Conservation (phyloP, 53 echinoderm and acorn worm genomes). For the Apostichopus leukothele region DNA sequence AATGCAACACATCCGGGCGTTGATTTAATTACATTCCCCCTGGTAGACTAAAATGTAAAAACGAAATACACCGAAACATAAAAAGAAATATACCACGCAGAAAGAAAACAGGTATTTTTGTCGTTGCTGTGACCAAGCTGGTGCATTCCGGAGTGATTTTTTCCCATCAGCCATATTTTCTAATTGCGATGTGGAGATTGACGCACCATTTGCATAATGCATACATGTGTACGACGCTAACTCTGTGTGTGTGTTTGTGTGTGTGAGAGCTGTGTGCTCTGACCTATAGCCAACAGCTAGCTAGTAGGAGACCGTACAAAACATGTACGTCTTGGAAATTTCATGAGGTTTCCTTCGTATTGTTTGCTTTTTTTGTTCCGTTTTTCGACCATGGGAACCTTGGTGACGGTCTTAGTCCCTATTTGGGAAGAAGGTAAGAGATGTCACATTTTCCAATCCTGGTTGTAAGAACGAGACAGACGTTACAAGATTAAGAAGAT, state of each 20-base stretch:
- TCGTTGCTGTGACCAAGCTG: background rate
- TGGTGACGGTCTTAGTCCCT: slow-evolving; percentile 43
- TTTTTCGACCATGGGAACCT: slow-evolving; percentile 40
- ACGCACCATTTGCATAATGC: slow-evolving; percentile 43
- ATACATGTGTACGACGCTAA: slow-evolving; percentile 17
- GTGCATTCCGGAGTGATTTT: slow-evolving; percentile 36
- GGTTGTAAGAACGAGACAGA: background rate
- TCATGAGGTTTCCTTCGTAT: background rate
- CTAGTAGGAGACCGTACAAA: background rate
- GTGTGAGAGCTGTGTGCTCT: background rate
- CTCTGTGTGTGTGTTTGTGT: slow-evolving; percentile 12
- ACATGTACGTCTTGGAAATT: slow-evolving; percentile 24
- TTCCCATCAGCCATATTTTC: slow-evolving; percentile 36
- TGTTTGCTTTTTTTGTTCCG: slow-evolving; percentile 15
- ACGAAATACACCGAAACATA: background rate
- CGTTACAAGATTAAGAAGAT: background rate
- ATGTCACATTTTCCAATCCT: background rate
- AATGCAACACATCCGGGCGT: background rate
- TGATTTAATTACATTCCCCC: slow-evolving; percentile 2
- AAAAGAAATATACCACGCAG: no score
- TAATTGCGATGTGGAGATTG: slow-evolving; percentile 42
- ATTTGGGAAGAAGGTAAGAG: slow-evolving; percentile 45
- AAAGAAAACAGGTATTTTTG: slow-evolving; percentile 21
- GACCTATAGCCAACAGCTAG: background rate
- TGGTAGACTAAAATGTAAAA: background rate